Percentiles rank a stretch among this genome's conserved stretches.
phyloP scores from a whole-genome alignment of 2,888 invertebrate genomes.

The Brachylomia viminalis region DNA sequence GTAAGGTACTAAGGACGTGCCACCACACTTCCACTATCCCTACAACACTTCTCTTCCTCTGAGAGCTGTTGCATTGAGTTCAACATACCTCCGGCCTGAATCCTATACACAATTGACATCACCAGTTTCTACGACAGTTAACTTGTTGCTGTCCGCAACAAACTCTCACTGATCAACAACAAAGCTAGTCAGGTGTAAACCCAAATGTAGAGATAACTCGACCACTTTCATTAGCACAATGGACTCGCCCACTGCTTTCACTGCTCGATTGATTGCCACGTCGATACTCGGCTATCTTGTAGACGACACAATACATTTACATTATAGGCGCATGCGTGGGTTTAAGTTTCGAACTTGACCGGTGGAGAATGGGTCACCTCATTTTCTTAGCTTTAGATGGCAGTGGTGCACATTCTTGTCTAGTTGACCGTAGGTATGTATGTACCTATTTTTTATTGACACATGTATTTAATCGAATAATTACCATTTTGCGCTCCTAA shows the following conservation, averaged over 20 bases:
- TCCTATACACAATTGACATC: neutral
- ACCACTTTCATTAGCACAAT: slow-evolving; percentile 81
- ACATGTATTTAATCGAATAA: too few relatives aligned
- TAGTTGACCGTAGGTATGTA: too few relatives aligned
- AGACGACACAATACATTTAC: slow-evolving; percentile 61
- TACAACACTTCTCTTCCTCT: too few relatives aligned
- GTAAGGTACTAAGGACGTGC: too few relatives aligned
- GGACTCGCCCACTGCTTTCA: slow-evolving; percentile 81
- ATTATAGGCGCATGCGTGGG: slow-evolving; percentile 49
- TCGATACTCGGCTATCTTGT: slow-evolving; percentile 56
- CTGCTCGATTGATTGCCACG: slow-evolving; percentile 78
- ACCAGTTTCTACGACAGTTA: neutral
- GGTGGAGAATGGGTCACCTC: slow-evolving; percentile 42
- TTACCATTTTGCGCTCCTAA: too few relatives aligned
- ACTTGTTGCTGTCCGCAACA: slow-evolving; percentile 1
- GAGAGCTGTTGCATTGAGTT: neutral
- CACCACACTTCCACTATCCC: too few relatives aligned
- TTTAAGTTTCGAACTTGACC: slow-evolving; percentile 44
- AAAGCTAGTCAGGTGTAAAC: slow-evolving; percentile 42
- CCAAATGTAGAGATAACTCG: slow-evolving; percentile 63
- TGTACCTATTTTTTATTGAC: too few relatives aligned
- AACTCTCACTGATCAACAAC: slow-evolving; percentile 36
- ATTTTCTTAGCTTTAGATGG: slow-evolving; percentile 14
- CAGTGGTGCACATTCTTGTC: neutral
- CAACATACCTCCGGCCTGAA: neutral